phyloP scores from a whole-genome alignment of 2,113 vertebrate genomes.

The Callithrix jacchus region DNA sequence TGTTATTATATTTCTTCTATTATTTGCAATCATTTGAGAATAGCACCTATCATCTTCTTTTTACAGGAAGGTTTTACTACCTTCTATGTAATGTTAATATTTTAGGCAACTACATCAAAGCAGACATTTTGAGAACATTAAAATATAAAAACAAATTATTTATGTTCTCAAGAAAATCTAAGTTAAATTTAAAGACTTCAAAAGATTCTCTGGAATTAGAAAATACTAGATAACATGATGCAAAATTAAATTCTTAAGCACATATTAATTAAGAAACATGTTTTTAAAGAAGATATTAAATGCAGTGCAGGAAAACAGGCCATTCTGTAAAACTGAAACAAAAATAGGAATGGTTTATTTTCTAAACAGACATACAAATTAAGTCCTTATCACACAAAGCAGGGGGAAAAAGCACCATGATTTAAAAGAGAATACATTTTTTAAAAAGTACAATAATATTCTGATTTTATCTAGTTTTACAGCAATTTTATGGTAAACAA shows the following conservation, averaged over 20 bases:
- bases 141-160: constrained; percentile 41
- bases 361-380: constrained; percentile 48
- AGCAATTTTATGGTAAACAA: neutral
- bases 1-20: constrained; percentile 34
- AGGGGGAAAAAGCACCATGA: neutral
- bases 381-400: constrained; percentile 13
- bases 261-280: constrained; percentile 50
- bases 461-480: constrained; percentile 56
- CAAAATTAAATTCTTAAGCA: neutral
- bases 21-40: constrained; percentile 57
- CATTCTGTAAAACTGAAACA: constrained; percentile 17
- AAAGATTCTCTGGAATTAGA: constrained; percentile 36
- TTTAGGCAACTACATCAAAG: constrained; percentile 47
- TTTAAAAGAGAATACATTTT: constrained; percentile 27
- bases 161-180: constrained; percentile 49
- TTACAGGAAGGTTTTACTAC: constrained; percentile 44
- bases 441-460: constrained; percentile 33
- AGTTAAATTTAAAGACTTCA: constrained; percentile 37
- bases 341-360: constrained; percentile 50
- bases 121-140: constrained; percentile 58
- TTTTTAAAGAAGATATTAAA: constrained; percentile 34
- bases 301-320: neutral
- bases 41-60: constrained; percentile 11
- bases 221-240: neutral
- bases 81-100: constrained; percentile 29